These are phyloP conservation scores for Loris lydekkerianus DNA, from an alignment of 2,797 vertebrate genomes.

Conservation along the genomic window DNA sequence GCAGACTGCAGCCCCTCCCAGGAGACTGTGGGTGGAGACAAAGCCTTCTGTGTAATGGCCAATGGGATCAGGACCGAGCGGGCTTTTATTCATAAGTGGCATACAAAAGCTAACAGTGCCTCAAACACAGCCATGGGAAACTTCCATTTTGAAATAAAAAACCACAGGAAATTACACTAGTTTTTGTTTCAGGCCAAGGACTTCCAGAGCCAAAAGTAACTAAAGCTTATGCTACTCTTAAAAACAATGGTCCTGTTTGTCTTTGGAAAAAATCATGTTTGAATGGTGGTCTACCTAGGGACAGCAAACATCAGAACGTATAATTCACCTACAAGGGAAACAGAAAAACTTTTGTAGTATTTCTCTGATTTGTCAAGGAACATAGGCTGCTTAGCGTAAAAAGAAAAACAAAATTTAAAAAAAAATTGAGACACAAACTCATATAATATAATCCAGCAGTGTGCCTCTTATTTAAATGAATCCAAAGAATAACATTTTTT, in stretches of 20 bases:
- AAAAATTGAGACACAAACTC: not conserved
- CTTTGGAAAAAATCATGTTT: not conserved
- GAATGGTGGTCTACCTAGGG: not conserved
- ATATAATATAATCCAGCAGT: not conserved
- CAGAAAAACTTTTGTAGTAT: not conserved
- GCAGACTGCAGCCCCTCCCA: not conserved
- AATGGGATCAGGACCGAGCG: not conserved
- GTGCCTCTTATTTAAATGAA: not conserved
- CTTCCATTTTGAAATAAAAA: not conserved
- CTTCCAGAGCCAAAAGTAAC: not conserved
- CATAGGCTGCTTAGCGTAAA: not conserved
- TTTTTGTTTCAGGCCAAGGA: not conserved
- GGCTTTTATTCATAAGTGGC: not conserved
- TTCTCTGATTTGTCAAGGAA: not conserved
- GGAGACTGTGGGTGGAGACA: not conserved
- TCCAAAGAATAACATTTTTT: not conserved
- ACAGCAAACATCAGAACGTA: not conserved
- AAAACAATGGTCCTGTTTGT: not conserved
- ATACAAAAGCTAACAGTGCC: not conserved
- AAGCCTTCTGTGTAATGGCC: not conserved
- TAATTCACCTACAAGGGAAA: not conserved
- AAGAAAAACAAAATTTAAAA: not conserved
- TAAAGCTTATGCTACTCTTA: not conserved
- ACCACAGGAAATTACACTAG: not conserved
- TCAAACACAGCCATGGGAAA: not conserved